Conservation (phyloP, 2,888 invertebrate species). For the Mesoligia furuncula region DNA sequence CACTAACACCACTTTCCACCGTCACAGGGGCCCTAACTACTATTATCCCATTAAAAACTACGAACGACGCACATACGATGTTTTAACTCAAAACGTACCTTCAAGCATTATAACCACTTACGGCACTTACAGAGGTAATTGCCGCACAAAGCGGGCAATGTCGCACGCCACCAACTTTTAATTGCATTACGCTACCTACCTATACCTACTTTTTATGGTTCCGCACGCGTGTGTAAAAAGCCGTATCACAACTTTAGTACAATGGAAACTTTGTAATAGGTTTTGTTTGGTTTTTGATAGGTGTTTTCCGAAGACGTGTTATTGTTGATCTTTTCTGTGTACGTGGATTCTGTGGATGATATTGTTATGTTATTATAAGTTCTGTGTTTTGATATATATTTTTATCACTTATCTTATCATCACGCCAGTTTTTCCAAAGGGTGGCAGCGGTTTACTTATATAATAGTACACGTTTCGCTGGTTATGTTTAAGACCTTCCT, state of each 20-base stretch:
- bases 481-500: not conserved
- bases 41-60: slow-evolving; percentile 51
- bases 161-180: slow-evolving; percentile 68
- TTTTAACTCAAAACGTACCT: slow-evolving; percentile 37
- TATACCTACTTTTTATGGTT: slow-evolving; percentile 46
- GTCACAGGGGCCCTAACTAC: slow-evolving; percentile 12
- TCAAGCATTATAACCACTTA: slow-evolving; percentile 61
- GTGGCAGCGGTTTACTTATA: no score
- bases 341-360: not conserved
- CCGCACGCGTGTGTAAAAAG: slow-evolving; percentile 43
- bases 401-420: not conserved
- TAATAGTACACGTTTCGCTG: not conserved
- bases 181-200: slow-evolving; percentile 65
- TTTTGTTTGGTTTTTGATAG: slow-evolving; percentile 53
- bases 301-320: slow-evolving; percentile 23
- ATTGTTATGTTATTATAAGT: not conserved
- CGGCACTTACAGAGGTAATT: slow-evolving; percentile 55
- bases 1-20: slow-evolving; percentile 19
- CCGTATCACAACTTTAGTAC: slow-evolving; percentile 30
- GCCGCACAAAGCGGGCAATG: slow-evolving; percentile 57
- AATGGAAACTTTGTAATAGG: slow-evolving; percentile 58
- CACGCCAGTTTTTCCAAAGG: not conserved
- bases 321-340: no score
- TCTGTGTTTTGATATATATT: not conserved
- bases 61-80: slow-evolving; percentile 30